These are phyloP conservation scores for Tragelaphus strepsiceros DNA, from an alignment of 2,113 vertebrate species.

Conservation along the genomic window DNA sequence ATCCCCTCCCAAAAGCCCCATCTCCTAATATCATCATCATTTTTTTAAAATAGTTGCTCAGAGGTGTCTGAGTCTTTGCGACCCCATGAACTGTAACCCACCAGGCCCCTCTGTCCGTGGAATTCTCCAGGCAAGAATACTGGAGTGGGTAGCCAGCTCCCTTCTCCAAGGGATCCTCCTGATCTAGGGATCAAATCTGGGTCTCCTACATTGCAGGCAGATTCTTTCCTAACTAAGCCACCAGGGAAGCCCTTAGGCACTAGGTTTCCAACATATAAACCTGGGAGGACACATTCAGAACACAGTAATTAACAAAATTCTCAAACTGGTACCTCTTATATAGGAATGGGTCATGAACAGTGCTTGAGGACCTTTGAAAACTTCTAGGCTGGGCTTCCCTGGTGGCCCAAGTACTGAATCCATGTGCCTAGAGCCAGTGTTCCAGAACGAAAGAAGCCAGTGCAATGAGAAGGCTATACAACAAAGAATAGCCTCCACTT, in stretches of 20 bases:
- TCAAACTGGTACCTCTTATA: neutral
- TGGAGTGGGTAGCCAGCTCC: neutral
- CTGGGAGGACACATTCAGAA: neutral
- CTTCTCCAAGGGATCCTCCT: neutral
- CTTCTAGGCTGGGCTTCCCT: neutral
- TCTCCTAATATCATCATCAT: neutral
- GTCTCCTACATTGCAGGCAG: neutral
- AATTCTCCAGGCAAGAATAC: neutral
- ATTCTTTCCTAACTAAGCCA: neutral
- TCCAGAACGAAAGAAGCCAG: neutral
- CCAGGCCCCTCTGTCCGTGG: neutral
- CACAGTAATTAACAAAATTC: neutral
- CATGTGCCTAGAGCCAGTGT: neutral
- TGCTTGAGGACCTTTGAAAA: neutral
- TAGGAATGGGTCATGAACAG: neutral
- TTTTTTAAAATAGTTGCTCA: neutral
- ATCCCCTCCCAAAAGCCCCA: neutral
- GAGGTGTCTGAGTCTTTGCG: neutral
- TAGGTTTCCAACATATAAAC: neutral
- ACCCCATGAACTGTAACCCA: neutral
- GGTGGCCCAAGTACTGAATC: neutral
- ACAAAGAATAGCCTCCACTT: neutral
- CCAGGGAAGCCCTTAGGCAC: neutral
- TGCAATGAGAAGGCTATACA: neutral
- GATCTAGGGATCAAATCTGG: neutral